These are phyloP conservation scores for Sinopyrophorus schimmeli DNA, from an alignment of 2,888 invertebrate genomes.

Conservation along the genomic window DNA sequence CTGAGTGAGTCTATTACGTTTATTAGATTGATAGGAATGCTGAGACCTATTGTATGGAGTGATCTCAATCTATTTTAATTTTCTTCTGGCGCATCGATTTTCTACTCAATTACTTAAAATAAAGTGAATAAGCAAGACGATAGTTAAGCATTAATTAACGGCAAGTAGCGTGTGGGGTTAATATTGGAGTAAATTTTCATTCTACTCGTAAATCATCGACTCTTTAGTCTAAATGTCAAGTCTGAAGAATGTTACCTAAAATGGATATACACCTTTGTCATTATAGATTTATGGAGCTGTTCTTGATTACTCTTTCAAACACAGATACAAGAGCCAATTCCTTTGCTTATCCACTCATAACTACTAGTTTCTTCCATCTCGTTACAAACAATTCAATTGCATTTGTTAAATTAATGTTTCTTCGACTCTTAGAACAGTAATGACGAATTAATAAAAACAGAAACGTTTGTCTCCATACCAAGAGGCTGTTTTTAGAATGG, in stretches of 20 bases:
- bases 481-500: no score
- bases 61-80: constrained; percentile 1
- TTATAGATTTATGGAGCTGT: constrained; percentile 22
- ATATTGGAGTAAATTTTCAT: constrained; percentile 15
- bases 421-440: no score
- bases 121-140: no score
- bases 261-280: constrained; percentile 23
- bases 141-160: no score
- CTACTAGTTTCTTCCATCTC: constrained; percentile 15
- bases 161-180: constrained; percentile 12
- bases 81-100: constrained; percentile 2
- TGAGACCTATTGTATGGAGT: constrained; percentile 4
- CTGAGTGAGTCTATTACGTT: constrained; percentile 12
- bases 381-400: constrained; percentile 9
- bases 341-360: no score
- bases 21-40: constrained; percentile 8
- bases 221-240: constrained; percentile 18
- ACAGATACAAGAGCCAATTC: no score
- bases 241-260: constrained; percentile 23
- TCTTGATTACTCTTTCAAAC: constrained; percentile 19
- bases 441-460: no score
- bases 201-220: constrained; percentile 14
- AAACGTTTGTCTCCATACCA: no score
- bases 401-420: constrained; percentile 10
- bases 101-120: not conserved